Evolutionary conservation across 2,113 vertebrate species (phyloP), one percentile per base, ranked within the genome.

Genomic region (Nyctibius bracteatus): DNA sequence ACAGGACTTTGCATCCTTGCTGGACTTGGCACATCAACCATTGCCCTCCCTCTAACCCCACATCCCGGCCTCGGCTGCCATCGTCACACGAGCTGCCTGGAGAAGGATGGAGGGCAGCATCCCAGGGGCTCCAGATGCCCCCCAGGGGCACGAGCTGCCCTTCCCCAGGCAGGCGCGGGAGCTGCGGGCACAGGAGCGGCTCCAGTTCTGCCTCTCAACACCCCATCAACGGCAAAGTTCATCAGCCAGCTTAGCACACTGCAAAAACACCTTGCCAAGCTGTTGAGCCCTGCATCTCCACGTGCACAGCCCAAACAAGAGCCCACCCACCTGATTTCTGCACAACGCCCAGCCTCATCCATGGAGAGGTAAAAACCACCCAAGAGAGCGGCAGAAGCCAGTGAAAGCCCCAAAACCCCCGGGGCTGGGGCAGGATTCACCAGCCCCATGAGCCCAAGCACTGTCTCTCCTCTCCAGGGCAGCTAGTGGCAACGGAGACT

Each of bases 401-500:
- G 12, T 1, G 5, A 84, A 89, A 91, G 7, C 44, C 58, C n/a
- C 71, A 59, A 15, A 70, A 0, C 23, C 23, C 7, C 9, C 0
- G 0, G 4, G 55, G 18, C 31, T 33, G 0, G 14, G 41, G 63
- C 24, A 72, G 54, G 41, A 75, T 73, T 70, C 79, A 18, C 35
- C 61, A 59, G 41, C 73, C 63, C 70, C 3, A 0, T 57, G 59
- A 89, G 47, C 65, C 59, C 62, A 35, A 61, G 61, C 1, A 0
- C 33, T 33, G 39, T 44, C 78, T 25, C 67, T 91, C 54, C 61
- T 88, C 68, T 81, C 84, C 65, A 39, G 63, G 92, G 87, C 83
- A 84, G 88, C 90, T 73, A 88, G 54, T 62, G 63, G 57, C 63
- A 74, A 90, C 68, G 58, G 78, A 74, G 82, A 84, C 67, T 49